Evolutionary conservation across 2,888 invertebrate genomes (phyloP).

Genomic region (Aphrophora alni): DNA sequence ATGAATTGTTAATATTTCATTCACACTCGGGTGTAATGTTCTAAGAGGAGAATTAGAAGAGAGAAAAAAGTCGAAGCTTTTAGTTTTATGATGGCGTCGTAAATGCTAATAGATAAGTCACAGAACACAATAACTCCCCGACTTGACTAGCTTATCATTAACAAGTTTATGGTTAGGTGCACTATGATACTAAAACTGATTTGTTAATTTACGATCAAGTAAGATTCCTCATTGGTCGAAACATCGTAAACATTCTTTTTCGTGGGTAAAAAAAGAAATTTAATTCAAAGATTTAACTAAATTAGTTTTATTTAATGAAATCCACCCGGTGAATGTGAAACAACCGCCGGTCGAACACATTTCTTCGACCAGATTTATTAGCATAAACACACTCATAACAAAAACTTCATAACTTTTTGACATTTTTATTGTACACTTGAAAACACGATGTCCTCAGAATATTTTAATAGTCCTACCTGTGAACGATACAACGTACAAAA

Average conservation of each 20-base stretch:
- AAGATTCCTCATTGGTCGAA: neutral
- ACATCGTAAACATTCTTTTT: neutral
- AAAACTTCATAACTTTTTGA: conserved; percentile 9
- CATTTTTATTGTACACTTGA: neutral
- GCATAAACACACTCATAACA: conserved; percentile 5
- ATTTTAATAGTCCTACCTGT: conserved; percentile 9
- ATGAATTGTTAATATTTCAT: conserved; percentile 6
- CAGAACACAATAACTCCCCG: neutral
- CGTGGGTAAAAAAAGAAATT: neutral
- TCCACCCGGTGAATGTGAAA: too few relatives aligned
- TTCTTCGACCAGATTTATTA: neutral
- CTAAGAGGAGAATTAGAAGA: neutral
- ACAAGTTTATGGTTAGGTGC: neutral
- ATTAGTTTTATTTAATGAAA: conserved; percentile 6
- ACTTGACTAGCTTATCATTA: neutral
- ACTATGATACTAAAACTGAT: neutral
- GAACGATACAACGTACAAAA: neutral
- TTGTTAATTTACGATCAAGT: neutral
- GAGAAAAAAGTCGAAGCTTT: neutral
- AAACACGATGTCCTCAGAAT: neutral
- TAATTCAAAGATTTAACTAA: conserved; percentile 6
- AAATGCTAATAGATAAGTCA: conserved; percentile 2
- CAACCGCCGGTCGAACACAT: neutral
- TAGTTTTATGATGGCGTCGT: neutral
- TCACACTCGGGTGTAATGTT: neutral